Conservation (phyloP, 2,888 invertebrate genomes). For the Lasioglossum oenotherae region DNA sequence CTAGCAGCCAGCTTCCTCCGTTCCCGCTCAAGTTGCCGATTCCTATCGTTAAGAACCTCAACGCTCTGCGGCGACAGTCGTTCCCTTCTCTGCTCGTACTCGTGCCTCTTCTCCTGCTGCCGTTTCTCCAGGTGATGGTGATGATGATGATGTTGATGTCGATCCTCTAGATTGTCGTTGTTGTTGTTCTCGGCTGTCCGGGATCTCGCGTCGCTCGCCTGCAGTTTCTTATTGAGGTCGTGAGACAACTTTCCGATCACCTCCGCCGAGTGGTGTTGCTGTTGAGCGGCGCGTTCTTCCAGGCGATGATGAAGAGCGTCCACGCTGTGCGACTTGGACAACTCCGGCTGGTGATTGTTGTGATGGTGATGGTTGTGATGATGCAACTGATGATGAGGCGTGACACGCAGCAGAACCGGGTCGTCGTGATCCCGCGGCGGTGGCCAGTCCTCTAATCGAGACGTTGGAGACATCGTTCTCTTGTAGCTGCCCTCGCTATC, state of each 20-base stretch:
- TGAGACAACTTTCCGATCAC: conserved; percentile 85
- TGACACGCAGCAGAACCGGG: conserved; percentile 81
- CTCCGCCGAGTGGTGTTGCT: conserved; percentile 80
- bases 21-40: conserved; percentile 80
- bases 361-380: conserved; percentile 62
- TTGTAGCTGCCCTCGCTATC: conserved; percentile 92
- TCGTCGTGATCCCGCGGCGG: conserved; percentile 78
- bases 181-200: conserved; percentile 74
- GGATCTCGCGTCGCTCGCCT: conserved; percentile 77
- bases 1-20: conserved; percentile 79
- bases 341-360: conserved; percentile 69
- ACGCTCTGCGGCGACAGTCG: conserved; percentile 80
- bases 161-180: conserved; percentile 72
- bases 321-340: conserved; percentile 80
- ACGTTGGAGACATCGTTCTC: conserved; percentile 89
- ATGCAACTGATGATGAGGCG: conserved; percentile 75
- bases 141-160: conserved; percentile 65
- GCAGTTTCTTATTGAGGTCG: conserved; percentile 83
- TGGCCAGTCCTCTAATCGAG: conserved; percentile 81
- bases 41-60: conserved; percentile 80
- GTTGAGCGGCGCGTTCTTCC: conserved; percentile 71
- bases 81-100: conserved; percentile 72
- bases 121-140: conserved; percentile 64
- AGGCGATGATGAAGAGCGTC: conserved; percentile 80
- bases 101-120: conserved; percentile 65